Evolutionary conservation across 2,888 invertebrate genomes (phyloP).

Genomic region (Noctua pronuba): DNA sequence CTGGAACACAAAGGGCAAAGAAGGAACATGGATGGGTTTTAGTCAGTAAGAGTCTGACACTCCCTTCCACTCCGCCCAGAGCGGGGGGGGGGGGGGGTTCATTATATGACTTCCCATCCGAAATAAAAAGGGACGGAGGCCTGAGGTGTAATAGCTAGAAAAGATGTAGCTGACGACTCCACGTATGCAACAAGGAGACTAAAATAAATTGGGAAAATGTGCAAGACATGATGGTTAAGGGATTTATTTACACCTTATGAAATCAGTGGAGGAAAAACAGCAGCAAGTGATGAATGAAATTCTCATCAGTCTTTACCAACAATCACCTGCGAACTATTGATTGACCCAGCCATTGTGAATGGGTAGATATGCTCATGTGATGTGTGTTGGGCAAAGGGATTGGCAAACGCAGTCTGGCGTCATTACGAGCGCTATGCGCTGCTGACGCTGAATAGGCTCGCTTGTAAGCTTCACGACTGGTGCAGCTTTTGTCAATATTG

Average conservation of each 20-base stretch:
- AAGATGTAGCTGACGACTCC: not conserved
- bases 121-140: not conserved
- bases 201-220: not conserved
- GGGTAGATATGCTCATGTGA: not conserved
- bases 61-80: no score
- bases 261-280: not conserved
- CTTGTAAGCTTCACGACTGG: not conserved
- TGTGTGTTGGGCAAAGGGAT: not conserved
- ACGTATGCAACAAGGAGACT: not conserved
- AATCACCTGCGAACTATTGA: not conserved
- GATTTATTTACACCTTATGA: no score
- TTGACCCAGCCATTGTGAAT: not conserved
- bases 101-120: no score
- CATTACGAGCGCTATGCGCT: not conserved
- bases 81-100: no score
- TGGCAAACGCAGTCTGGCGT: conserved; percentile 4
- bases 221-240: no score
- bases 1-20: no score
- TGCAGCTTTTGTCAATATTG: conserved; percentile 8
- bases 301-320: not conserved
- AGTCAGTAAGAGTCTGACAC: no score
- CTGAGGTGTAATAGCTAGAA: not conserved
- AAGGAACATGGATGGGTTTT: no score
- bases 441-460: conserved; percentile 11
- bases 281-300: not conserved